These are phyloP conservation scores for Aramus guarauna DNA, from an alignment of 2,113 vertebrate species.

Conservation along the genomic window DNA sequence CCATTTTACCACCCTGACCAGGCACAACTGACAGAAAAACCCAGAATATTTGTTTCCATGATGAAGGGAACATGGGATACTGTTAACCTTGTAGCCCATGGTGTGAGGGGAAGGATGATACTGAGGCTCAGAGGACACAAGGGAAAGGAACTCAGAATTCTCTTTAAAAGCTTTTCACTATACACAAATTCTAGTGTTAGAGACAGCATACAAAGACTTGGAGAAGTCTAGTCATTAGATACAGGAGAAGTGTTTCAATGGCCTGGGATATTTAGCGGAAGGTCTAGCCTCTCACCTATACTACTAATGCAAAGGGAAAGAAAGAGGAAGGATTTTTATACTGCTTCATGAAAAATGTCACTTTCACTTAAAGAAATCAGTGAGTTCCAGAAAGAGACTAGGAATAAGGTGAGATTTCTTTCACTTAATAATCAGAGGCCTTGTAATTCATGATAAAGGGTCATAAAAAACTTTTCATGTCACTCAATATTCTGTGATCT, in stretches of 20 bases:
- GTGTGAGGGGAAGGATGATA: rapidly evolving
- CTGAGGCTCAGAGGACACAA: not conserved
- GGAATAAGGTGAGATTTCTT: not conserved
- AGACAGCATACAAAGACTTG: not conserved
- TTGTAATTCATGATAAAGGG: not conserved
- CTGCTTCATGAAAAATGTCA: not conserved
- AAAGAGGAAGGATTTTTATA: not conserved
- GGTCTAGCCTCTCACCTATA: not conserved
- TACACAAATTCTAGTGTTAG: not conserved
- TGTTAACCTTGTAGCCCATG: not conserved
- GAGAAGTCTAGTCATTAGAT: not conserved
- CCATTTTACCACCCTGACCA: not conserved
- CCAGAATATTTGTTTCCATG: not conserved
- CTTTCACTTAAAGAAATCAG: not conserved
- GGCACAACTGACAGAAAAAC: not conserved
- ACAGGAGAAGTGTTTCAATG: not conserved
- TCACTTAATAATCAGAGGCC: not conserved
- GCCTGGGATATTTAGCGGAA: not conserved
- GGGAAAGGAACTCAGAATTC: not conserved
- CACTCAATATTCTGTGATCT: not conserved
- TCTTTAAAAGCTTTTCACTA: not conserved
- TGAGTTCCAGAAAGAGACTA: not conserved
- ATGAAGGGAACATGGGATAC: not conserved
- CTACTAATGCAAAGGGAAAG: not conserved
- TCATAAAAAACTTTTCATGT: not conserved